Base-by-base conservation (phyloP, 2,113 vertebrate species). In the Actinemys pallida region DNA sequence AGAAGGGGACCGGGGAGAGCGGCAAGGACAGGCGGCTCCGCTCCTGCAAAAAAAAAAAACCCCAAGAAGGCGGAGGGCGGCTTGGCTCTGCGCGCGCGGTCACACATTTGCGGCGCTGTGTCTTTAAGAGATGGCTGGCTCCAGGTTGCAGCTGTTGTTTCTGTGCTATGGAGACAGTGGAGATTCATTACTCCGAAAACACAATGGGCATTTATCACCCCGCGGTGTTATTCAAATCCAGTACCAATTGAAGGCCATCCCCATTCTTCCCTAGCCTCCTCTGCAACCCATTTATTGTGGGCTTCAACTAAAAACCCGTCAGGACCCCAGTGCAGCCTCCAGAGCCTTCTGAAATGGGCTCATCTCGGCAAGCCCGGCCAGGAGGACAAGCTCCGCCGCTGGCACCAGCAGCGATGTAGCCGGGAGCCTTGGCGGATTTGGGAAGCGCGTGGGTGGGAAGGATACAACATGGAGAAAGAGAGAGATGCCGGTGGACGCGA, bases 201-300 rank as follows among this genome's bases (percentile, higher is more conserved):
- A 99, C 99, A 99, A 99, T 99, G 99, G 99, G 99, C 99, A 99
- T 99, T 99, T 99, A 99, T 99, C 99, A 99, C 99, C 99, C 99
- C 98, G 98, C 99, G 99, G 99, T 99, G 99, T 99, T 99, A 99
- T 99, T 99, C 99, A 99, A 99, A 99, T 99, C 98, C 99, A 99
- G 99, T 99, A 99, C 99, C 99, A 99, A 99, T 99, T 99, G 99
- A 99, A 99, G 99, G 98, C 98, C 98, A 99, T 99, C 99, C 98
- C 99, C 99, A 99, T 98, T 99, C 99, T 98, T 98, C 98, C 98
- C 98, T 98, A 95, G 97, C 98, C 97, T 98, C 98, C 98, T 98
- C 97, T 98, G 98, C 98, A 98, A 98, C 99, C 98, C 98, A 98
- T 98, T 98, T 98, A 99, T 99, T 99, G 98, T 97, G 98, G 98